A percentile compares a stretch with the other conserved stretches of the same genome.
Evolutionary conservation across 2,888 invertebrate species (phyloP).

Genomic region (Anodontia alba): DNA sequence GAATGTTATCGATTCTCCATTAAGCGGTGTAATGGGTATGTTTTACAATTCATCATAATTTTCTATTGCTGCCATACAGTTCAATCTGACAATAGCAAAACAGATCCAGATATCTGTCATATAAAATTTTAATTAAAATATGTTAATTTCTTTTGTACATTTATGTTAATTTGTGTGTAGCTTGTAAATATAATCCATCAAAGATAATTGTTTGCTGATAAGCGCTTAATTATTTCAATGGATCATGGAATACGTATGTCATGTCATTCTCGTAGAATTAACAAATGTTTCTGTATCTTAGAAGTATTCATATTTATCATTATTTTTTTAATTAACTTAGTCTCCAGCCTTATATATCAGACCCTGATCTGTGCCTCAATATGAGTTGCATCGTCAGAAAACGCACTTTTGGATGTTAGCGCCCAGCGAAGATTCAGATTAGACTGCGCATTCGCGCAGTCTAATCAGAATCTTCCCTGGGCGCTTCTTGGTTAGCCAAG

Average conservation of each 20-base stretch:
- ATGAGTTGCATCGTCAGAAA: too few relatives aligned
- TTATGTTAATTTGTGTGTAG: neutral
- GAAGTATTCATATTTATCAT: neutral
- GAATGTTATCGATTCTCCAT: too few relatives aligned
- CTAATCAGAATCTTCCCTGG: too few relatives aligned
- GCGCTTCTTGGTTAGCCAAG: too few relatives aligned
- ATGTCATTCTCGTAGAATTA: neutral
- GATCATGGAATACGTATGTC: neutral
- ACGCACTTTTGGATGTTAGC: too few relatives aligned
- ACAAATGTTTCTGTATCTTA: neutral
- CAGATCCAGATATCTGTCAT: neutral
- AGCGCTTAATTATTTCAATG: neutral
- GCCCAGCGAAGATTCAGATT: too few relatives aligned
- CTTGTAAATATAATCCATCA: neutral
- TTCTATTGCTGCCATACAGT: neutral
- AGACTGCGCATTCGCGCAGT: too few relatives aligned
- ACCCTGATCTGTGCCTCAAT: too few relatives aligned
- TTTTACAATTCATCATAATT: neutral
- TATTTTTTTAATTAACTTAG: neutral
- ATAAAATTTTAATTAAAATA: constrained; percentile 11
- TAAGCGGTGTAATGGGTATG: neutral
- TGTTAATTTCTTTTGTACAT: constrained; percentile 7
- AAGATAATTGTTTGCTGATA: neutral
- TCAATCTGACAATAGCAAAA: neutral
- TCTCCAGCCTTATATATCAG: too few relatives aligned